Evolutionary conservation across 2,888 invertebrate genomes (phyloP), one percentile per base, ranked within the genome.

Genomic region (Rhagonycha lutea): DNA sequence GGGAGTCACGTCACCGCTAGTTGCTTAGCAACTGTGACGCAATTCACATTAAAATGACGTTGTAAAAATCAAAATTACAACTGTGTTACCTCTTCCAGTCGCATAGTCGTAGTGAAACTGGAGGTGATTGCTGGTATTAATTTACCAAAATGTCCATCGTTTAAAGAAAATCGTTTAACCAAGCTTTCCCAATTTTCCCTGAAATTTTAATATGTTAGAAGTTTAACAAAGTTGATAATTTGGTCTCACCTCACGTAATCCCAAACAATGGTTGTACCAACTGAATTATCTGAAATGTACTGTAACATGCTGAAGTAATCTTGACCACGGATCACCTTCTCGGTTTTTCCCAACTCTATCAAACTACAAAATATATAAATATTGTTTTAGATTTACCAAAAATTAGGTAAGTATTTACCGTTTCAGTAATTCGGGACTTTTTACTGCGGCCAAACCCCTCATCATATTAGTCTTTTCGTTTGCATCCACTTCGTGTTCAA

Each of bases 221-320:
- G 12, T 63, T 63, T 23, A n/a, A 63, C 24, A 12, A 14, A 12
- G 14, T 60, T 28, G 24, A 14, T 67, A 32, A 12, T 32, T 32
- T 32, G 12, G 12, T n/a, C 29, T 79, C 85, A 90, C 90, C 89
- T 91, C 7, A 96, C 92, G 89, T 95, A 95, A 83, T 94, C 92
- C 98, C 98, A 98, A 0, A 95, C 93, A 0, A 96, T 86, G 1
- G 90, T 88, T 0, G 91, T 91, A 5, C 96, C 98, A 0, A 92
- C 88, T 0, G 95, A 93, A 87, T 97, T 97, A 0, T 82, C 82
- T 0, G 95, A 90, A 72, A 98, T 92, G 73, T 90, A 89, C 0
- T 86, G 86, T 0, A 98, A 84, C 60, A 95, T 92, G 0, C 88
- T 90, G 81, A 97, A 92, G 85, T 95, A 96, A 86, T 98, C 97